Conservation (phyloP, 2,797 vertebrate species). For the Poecilia gillii region DNA sequence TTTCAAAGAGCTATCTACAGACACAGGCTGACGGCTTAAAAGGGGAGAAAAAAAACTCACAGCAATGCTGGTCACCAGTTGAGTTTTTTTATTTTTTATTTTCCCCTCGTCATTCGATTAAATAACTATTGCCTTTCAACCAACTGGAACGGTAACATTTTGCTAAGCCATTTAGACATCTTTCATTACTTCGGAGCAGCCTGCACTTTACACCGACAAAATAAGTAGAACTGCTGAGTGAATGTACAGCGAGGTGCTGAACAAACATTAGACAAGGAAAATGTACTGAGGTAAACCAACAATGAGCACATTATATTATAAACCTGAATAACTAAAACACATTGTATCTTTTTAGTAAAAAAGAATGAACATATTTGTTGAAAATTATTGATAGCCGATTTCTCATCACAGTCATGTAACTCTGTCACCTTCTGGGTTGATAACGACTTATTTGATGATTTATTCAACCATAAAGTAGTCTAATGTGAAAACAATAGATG, state of each 20-base stretch:
- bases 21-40: background rate
- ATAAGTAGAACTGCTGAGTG: background rate
- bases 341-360: background rate
- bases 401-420: background rate
- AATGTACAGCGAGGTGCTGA: background rate
- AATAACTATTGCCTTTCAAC: background rate
- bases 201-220: background rate
- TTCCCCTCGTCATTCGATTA: background rate
- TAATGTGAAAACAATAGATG: constrained; percentile 40
- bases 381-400: background rate
- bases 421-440: background rate
- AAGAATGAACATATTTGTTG: background rate
- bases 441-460: constrained; percentile 4
- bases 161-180: background rate
- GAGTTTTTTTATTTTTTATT: background rate
- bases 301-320: background rate
- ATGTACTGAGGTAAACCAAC: background rate
- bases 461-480: constrained; percentile 37
- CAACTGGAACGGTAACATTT: background rate
- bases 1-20: background rate
- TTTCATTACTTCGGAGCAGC: background rate
- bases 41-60: background rate
- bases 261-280: background rate
- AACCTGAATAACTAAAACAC: background rate
- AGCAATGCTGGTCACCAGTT: too few relatives aligned